Evolutionary conservation across 2,113 vertebrate species (phyloP).

Genomic region (Cinclus cinclus): DNA sequence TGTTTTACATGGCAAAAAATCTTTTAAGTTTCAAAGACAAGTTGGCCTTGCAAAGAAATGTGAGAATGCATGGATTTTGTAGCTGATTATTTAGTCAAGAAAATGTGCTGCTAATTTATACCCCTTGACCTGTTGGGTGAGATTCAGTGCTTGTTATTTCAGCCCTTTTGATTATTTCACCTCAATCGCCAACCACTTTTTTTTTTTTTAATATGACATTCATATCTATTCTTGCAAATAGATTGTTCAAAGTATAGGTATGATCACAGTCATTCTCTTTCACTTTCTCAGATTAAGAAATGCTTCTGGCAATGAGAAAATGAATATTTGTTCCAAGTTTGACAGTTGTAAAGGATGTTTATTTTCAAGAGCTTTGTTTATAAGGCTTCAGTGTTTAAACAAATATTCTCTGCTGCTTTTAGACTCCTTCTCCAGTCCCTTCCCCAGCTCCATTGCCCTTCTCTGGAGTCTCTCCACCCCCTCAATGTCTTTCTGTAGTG

Average conservation of each 20-base stretch:
- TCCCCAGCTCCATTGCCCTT: not conserved
- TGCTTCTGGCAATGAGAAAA: constrained; percentile 19
- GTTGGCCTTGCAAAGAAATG: not conserved
- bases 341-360: not conserved
- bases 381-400: not conserved
- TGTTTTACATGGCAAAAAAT: not conserved
- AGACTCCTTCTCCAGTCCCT: not conserved
- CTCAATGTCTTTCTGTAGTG: not conserved
- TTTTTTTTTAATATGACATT: not conserved
- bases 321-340: not conserved
- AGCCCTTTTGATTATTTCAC: not conserved
- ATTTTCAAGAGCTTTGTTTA: constrained; percentile 18
- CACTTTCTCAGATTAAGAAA: not conserved
- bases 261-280: not conserved
- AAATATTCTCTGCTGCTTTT: not conserved
- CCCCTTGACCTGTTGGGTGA: not conserved
- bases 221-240: constrained; percentile 26
- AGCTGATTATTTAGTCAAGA: not conserved
- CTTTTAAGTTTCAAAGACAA: not conserved
- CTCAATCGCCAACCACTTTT: not conserved
- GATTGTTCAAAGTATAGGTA: constrained; percentile 4
- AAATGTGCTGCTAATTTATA: not conserved
- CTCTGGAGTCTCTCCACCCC: not conserved
- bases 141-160: not conserved
- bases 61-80: not conserved